Evolutionary conservation across 2,113 vertebrate genomes (phyloP), one percentile per base, ranked within the genome.

Genomic region (Lathamus discolor): DNA sequence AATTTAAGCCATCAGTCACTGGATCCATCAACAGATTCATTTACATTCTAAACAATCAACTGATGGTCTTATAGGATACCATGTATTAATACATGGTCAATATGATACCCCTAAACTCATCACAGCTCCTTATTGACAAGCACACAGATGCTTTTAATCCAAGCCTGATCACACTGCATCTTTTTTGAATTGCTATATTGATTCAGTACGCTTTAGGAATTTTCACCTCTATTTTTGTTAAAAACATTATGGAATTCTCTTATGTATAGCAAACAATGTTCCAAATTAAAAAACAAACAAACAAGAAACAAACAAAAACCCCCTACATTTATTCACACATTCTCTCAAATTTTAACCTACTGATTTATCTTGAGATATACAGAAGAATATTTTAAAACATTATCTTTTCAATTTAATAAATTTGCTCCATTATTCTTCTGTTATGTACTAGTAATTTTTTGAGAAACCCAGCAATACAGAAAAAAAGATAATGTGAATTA

Each of bases 1-100:
- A 99, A 99, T 99, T 99, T 98, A 99, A 99, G 98, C 99, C 98
- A 99, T 99, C 98, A 98, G 98, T 99, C 99, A 99, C 98, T 97
- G 97, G 98, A 98, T 98, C 98, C 98, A 99, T 99, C 98, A 98
- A 96, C 98, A 98, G 98, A 98, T 99, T 99, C 98, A 99, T 99
- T 99, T 99, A 98, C 99, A 99, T 99, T 99, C 98, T 98, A 98
- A 99, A 99, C 98, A 99, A 99, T 99, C 98, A 98, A 98, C 98
- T 98, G 98, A 98, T 98, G 95, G 98, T 97, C 98, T 98, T 98
- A 98, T 95, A 98, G 98, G 98, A 98, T 96, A 97, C 97, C 95
- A 92, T 94, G 98, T 99, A 99, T 98, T 98, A 98, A 99, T 99
- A 98, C 97, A 93, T 95, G 97, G 98, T 99, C 98, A 98, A 98